phyloP scores from a whole-genome alignment of 2,888 invertebrate species.

The Elegia similella region DNA sequence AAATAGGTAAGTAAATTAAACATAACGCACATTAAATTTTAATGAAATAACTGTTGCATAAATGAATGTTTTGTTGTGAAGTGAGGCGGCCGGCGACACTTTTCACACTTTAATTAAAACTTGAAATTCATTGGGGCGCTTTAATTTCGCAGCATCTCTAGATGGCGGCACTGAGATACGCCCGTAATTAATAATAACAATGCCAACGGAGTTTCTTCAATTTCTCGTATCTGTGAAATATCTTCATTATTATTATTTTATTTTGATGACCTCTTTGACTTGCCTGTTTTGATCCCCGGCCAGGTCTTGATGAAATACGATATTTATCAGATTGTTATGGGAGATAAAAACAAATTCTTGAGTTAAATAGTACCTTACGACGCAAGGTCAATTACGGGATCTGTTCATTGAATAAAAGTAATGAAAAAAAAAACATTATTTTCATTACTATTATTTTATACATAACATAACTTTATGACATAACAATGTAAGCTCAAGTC shows the following conservation, averaged over 20 bases:
- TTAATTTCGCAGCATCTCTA: conserved; percentile 20
- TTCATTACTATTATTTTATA: no score
- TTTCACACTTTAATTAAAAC: conserved; percentile 63
- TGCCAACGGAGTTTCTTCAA: conserved; percentile 6
- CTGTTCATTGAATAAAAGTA: no score
- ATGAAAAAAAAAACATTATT: no score
- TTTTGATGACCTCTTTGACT: not conserved
- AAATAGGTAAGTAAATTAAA: not conserved
- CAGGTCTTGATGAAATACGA: no score
- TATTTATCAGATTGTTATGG: no score
- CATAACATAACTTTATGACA: no score
- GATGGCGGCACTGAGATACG: conserved; percentile 17
- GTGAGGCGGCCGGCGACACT: conserved; percentile 32
- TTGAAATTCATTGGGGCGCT: conserved; percentile 53
- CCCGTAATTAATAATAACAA: conserved; percentile 15
- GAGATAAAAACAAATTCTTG: no score
- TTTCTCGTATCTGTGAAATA: conserved; percentile 2
- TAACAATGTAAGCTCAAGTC: no score
- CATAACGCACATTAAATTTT: not conserved
- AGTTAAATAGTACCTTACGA: no score
- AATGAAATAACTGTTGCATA: conserved; percentile 5
- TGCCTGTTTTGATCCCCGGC: no score
- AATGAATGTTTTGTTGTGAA: conserved; percentile 11
- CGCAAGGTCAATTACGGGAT: no score
- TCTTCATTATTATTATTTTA: conserved; percentile 6